Evolutionary conservation across 2,888 invertebrate species (phyloP), one percentile per base, ranked within the genome.

Genomic region (Macropis europaea): DNA sequence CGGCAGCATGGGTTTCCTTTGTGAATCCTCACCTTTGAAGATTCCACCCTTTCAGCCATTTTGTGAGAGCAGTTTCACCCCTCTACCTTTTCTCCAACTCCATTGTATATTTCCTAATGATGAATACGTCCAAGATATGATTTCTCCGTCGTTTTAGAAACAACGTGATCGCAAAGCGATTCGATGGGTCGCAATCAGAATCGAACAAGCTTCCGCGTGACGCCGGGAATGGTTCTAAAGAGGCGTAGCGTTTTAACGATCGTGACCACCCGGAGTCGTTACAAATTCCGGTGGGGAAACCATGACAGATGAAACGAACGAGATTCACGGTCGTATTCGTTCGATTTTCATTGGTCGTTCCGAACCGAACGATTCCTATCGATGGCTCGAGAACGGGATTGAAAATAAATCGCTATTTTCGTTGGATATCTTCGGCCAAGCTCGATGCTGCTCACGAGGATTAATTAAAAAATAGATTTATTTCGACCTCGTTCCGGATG

Each of bases 311-410:
- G 69, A 68, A 69, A 70, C 69, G 52, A 53, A 48, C 57, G 50
- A 24, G 68, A 67, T 57, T 68, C 68, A 36, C 56, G 56, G 68
- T 50, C 42, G 68, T 9, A 34, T 36, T 68, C 57, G 17, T 59
- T 57, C 69, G 69, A 52, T 57, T 68, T 59, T 57, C 57, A 69
- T 69, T 40, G 69, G 48, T 45, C 38, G 68, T 36, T 47, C 32
- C 36, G 43, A 3, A 6, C 24, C n/a, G 28, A 32, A 22, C 56
- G 30, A 57, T 67, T 52, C 11, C 26, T 45, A 57, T 59, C 45
- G 17, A n/a, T 11, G 3, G 3, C 6, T 15, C 13, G 30, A 13
- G 3, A 28, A 50, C 48, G 17, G 32, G 15, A 61, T 56, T 50
- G 56, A 56, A 70, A 54, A 50, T 45, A 38, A 56, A 69, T 34